These are phyloP conservation scores for Himalopsyche japonica DNA, from an alignment of 2,888 invertebrate genomes.

Conservation along the genomic window DNA sequence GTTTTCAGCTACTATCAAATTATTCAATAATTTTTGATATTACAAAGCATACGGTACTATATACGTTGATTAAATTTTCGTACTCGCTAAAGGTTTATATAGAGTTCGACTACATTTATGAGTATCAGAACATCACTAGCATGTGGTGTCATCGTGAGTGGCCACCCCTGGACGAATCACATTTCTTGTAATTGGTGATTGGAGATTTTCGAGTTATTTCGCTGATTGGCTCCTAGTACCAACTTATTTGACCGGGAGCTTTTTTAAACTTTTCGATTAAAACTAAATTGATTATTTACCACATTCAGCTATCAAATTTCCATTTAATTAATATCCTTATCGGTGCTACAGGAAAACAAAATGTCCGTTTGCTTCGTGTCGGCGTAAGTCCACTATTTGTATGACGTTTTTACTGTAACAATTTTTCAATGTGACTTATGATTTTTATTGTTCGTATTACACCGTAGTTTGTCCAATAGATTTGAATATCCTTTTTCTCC, in stretches of 20 bases:
- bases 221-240: slow-evolving; percentile 52
- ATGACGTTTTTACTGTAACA: background rate
- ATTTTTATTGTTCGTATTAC: background rate
- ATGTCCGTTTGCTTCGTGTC: slow-evolving; percentile 75
- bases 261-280: slow-evolving; percentile 15
- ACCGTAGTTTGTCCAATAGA: background rate
- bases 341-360: slow-evolving; percentile 47
- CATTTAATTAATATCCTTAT: background rate
- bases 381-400: slow-evolving; percentile 62
- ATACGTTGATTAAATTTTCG: no score
- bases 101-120: background rate
- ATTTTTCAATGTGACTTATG: background rate
- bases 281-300: background rate
- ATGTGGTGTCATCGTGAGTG: slow-evolving; percentile 46
- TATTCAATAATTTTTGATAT: no score
- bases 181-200: slow-evolving; percentile 63
- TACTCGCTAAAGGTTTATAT: no score
- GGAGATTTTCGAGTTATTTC: slow-evolving; percentile 59
- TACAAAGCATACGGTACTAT: no score
- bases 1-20: no score
- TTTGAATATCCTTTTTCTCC: background rate
- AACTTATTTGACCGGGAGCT: slow-evolving; percentile 18
- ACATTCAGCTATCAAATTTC: background rate
- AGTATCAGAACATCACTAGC: background rate
- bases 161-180: slow-evolving; percentile 63